Evolutionary conservation across 2,888 invertebrate species (phyloP).

Genomic region (Drosophila kanekoi): DNA sequence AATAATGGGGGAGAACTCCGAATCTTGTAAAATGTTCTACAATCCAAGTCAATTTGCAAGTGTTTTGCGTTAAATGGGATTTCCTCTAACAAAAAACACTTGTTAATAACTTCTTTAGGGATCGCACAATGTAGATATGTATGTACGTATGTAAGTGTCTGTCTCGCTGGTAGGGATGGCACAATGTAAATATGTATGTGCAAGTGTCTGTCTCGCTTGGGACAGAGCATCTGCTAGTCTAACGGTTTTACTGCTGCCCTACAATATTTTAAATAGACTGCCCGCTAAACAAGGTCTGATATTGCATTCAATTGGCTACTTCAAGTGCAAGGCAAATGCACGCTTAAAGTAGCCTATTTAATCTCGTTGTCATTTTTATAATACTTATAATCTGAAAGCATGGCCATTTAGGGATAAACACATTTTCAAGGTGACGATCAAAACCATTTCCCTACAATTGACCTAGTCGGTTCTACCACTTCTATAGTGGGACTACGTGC

Average conservation of each 20-base stretch:
- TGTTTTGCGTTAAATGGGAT: no score
- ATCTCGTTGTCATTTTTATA: slow-evolving; percentile 22
- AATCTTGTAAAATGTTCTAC: no score
- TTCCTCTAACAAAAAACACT: no score
- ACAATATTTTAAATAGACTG: slow-evolving; percentile 5
- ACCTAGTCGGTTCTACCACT: neutral
- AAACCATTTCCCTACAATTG: slow-evolving; percentile 2
- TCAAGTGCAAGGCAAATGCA: slow-evolving; percentile 53
- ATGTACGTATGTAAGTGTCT: no score
- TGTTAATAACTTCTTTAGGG: no score
- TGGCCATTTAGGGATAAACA: slow-evolving; percentile 11
- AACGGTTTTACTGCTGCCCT: neutral
- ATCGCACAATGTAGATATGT: no score
- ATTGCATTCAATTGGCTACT: slow-evolving; percentile 52
- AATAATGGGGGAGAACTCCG: no score
- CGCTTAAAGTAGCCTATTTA: slow-evolving; percentile 30
- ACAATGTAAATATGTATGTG: no score
- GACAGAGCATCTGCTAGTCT: neutral
- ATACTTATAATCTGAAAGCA: slow-evolving; percentile 8
- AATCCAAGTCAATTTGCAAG: no score
- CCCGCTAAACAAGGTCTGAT: slow-evolving; percentile 6
- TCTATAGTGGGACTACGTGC: slow-evolving; percentile 1
- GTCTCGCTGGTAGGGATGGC: neutral
- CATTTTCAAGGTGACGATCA: slow-evolving; percentile 12
- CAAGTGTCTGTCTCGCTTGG: neutral